phyloP scores from a whole-genome alignment of 2,797 vertebrate species.

The Poliocrania exsul region DNA sequence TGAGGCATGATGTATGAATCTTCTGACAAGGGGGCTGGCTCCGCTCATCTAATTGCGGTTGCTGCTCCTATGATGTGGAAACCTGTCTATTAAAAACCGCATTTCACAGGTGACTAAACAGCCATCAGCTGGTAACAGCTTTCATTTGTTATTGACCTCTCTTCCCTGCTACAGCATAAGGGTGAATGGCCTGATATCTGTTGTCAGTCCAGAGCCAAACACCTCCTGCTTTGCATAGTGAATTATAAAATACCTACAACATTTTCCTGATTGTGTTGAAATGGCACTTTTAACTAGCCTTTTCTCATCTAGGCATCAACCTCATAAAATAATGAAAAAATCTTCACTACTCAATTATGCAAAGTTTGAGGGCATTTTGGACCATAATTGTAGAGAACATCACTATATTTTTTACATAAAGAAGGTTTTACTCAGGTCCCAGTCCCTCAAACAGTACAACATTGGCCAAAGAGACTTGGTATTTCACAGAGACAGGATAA shows the following conservation, averaged over 20 bases:
- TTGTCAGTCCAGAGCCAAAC: neutral
- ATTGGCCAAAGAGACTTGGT: neutral
- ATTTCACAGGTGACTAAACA: slow-evolving; percentile 55
- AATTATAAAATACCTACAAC: neutral
- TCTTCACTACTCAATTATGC: neutral
- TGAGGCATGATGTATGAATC: neutral
- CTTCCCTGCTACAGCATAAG: accelerated
- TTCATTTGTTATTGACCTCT: slow-evolving; percentile 13
- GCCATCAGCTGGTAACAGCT: slow-evolving; percentile 15
- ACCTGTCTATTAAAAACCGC: slow-evolving; percentile 28
- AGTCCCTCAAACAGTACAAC: neutral
- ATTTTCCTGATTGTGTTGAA: neutral
- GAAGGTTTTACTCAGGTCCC: neutral
- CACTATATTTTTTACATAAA: neutral
- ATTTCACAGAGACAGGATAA: neutral
- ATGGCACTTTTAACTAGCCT: neutral
- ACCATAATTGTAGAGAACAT: neutral
- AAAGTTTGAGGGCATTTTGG: neutral
- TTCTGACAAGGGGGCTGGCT: neutral
- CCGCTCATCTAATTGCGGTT: neutral
- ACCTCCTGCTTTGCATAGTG: neutral
- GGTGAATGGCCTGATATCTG: accelerated
- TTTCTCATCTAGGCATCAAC: neutral
- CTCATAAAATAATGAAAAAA: neutral
- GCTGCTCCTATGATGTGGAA: slow-evolving; percentile 21